phyloP scores from a whole-genome alignment of 2,113 vertebrate genomes.

The Picathartes gymnocephalus region DNA sequence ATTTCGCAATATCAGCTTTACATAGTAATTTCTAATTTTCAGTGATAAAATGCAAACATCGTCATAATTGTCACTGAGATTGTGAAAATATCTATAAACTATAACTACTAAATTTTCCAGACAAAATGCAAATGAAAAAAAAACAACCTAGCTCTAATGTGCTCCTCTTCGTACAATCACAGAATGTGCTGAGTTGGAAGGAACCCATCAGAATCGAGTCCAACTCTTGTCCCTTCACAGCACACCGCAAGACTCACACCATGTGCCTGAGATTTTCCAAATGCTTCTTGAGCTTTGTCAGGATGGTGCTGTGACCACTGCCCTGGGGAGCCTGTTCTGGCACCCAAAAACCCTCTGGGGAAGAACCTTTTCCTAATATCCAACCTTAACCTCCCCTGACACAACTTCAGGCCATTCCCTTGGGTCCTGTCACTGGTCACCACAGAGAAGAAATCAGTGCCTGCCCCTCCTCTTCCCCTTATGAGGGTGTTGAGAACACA shows the following conservation, averaged over 20 bases:
- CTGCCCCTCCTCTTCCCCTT: fast-evolving
- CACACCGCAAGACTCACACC: background rate
- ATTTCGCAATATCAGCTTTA: background rate
- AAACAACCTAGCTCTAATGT: background rate
- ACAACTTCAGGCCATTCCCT: background rate
- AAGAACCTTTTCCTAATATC: background rate
- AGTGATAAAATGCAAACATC: background rate
- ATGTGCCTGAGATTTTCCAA: background rate
- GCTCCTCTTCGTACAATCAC: background rate
- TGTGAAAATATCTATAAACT: background rate
- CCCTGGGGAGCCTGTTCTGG: background rate
- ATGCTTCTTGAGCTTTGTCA: background rate
- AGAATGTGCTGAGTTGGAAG: background rate
- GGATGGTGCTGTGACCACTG: background rate
- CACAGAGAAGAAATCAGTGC: background rate
- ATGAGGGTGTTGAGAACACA: fast-evolving
- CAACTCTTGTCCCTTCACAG: background rate
- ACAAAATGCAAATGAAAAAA: background rate
- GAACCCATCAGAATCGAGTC: no score
- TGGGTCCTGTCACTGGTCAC: background rate
- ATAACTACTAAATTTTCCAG: background rate
- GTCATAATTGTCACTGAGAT: background rate
- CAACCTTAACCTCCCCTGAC: background rate
- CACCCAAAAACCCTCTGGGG: fast-evolving
- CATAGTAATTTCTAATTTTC: background rate